phyloP scores from a whole-genome alignment of 2,888 invertebrate species.

The Plagodis dolabraria region DNA sequence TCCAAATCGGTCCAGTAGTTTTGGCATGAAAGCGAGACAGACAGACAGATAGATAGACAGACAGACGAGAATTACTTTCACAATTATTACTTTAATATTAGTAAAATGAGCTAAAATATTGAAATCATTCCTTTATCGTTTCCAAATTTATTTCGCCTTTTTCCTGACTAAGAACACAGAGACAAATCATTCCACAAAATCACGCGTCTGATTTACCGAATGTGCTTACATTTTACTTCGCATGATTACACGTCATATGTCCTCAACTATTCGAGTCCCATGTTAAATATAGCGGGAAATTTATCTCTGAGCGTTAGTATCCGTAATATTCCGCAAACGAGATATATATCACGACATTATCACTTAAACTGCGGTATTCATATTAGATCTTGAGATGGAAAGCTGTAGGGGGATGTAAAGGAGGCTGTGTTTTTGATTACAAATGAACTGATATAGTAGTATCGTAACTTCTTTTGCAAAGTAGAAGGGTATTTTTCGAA shows the following conservation, averaged over 20 bases:
- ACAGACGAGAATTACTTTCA: too few species aligned
- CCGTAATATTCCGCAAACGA: slow-evolving; percentile 20
- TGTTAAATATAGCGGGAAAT: slow-evolving; percentile 17
- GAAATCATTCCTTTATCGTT: too few species aligned
- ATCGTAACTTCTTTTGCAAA: too few species aligned
- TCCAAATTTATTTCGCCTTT: too few species aligned
- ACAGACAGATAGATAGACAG: too few species aligned
- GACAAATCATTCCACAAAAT: not conserved
- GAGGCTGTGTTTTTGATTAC: not conserved
- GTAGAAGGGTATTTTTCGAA: too few species aligned
- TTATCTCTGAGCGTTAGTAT: slow-evolving; percentile 17
- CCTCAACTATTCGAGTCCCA: slow-evolving; percentile 7
- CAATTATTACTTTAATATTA: too few species aligned
- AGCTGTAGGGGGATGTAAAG: not conserved
- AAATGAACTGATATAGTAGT: too few species aligned
- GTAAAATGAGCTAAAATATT: too few species aligned
- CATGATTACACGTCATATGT: slow-evolving; percentile 5
- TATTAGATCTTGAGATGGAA: not conserved
- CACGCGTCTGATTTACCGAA: not conserved
- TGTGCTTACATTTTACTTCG: not conserved
- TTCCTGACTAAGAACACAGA: too few species aligned
- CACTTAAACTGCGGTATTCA: slow-evolving; percentile 2
- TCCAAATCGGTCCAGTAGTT: too few species aligned
- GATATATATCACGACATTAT: slow-evolving; percentile 15
- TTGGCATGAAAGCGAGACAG: too few species aligned